These are phyloP conservation scores for Triops longicaudatus DNA, from an alignment of 1,140 invertebrate species.

Conservation along the genomic window DNA sequence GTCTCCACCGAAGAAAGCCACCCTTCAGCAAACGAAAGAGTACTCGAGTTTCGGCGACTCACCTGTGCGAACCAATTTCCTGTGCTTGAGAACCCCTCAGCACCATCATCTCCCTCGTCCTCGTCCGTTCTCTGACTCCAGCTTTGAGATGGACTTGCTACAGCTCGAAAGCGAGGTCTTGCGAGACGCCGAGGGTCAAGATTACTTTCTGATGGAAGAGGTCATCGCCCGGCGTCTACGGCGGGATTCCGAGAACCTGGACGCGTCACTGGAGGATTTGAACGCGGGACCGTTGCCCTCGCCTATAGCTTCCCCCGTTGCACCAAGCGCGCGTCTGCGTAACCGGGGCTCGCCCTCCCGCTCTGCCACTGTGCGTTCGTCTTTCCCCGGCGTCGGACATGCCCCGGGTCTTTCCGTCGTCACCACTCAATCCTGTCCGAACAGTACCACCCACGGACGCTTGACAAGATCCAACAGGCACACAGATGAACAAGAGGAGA, in stretches of 20 bases:
- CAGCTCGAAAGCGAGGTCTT: constrained; percentile 69
- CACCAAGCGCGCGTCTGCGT: not conserved
- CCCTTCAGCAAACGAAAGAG: not conserved
- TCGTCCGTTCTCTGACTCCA: not conserved
- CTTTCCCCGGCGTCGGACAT: not conserved
- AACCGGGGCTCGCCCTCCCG: not conserved
- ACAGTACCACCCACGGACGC: not conserved
- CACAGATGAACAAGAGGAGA: not conserved
- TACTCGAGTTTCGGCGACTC: constrained; percentile 5
- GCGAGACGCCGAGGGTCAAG: constrained; percentile 77
- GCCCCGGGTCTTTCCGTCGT: not conserved
- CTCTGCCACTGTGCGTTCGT: not conserved
- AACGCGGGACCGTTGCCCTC: not conserved
- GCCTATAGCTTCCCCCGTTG: not conserved
- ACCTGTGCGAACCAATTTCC: not conserved
- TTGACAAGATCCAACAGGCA: not conserved
- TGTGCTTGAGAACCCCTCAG: not conserved
- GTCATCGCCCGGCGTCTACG: constrained; percentile 68
- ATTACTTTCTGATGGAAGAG: constrained; percentile 82
- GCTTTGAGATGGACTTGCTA: not conserved
- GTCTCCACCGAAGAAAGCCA: constrained; percentile 44
- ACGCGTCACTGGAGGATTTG: constrained; percentile 33
- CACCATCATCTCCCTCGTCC: not conserved
- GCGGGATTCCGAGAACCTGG: constrained; percentile 38
- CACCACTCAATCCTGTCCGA: not conserved